These are phyloP conservation scores for Ahaetulla prasina DNA, from an alignment of 2,113 vertebrate species.

Conservation along the genomic window DNA sequence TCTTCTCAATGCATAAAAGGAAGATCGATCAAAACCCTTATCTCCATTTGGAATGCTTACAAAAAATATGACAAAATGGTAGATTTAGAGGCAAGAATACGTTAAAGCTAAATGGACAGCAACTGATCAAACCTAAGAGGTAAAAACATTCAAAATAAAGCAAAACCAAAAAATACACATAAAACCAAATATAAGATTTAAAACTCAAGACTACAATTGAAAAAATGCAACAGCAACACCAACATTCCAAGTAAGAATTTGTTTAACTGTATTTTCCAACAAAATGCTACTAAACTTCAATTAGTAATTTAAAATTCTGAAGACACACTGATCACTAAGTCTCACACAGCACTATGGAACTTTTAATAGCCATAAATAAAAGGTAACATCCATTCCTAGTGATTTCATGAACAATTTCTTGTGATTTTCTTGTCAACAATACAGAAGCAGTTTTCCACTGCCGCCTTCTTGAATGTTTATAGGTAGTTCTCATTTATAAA, in stretches of 20 bases:
- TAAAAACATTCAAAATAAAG: not conserved
- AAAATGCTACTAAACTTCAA: not conserved
- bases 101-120: not conserved
- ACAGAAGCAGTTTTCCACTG: not conserved
- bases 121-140: not conserved
- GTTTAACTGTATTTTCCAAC: not conserved
- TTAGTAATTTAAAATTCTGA: not conserved
- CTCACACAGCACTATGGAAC: not conserved
- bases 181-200: not conserved
- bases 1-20: not conserved
- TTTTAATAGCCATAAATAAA: not conserved
- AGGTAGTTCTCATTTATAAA: not conserved
- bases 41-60: not conserved
- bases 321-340: not conserved
- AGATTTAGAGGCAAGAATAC: not conserved
- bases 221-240: not conserved
- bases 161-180: not conserved
- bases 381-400: not conserved
- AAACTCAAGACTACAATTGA: not conserved
- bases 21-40: not conserved
- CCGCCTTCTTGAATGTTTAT: not conserved
- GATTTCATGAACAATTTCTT: not conserved
- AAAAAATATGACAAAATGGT: not conserved
- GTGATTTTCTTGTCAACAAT: not conserved
- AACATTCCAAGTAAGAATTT: not conserved